Base-by-base conservation (phyloP, 2,113 vertebrate genomes). In the Scortum barcoo region DNA sequence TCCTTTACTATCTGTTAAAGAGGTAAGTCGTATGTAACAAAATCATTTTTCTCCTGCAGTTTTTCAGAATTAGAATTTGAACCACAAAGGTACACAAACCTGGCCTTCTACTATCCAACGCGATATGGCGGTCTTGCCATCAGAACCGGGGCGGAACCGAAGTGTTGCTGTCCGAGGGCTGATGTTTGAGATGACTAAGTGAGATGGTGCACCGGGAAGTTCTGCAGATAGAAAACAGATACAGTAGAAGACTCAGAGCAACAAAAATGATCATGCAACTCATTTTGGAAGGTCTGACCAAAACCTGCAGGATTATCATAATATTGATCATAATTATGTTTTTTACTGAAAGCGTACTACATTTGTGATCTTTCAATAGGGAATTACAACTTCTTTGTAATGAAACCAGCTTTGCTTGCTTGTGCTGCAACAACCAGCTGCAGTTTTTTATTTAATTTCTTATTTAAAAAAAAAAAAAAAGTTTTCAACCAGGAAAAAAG, bases 181-280 rank as follows among this genome's bases (percentile, higher is more conserved):
- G 88, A 98, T 98, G 93, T 98, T 98, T 88, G 97, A 97, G 70
- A 98, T 97, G 88, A 98, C 96, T 51, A 98, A 92, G 82, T 98
- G 97, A 66, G 97, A 96, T 0, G 97, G 97, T 28, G 96, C 96
- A 2, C 97, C 97, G 3, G 97, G 97, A 79, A 98, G 97, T 61
- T 98, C 97, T 98, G 81, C 44, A 84, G 72, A 79, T 0, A 71
- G 57, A 66, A 19, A 72, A 81, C n/a, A 76, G 11, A 77, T 19
- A 36, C 33, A 4, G 33, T 36, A 44, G 12, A 71, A 38, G 1
- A 53, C 19, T 62, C 30, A 56, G 51, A 69, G 16, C 20, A 22
- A 53, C 44, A 30, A 26, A 28, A n/a, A 26, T 57, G 2, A 16
- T 81, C 26, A 53, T 19, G 30, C 69, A 80, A 60, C 51, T 17